These are phyloP conservation scores for Aurelia sp. DNA, from an alignment of 30 jellyfish, hydroid and myxozoan genomes.

Conservation along the genomic window DNA sequence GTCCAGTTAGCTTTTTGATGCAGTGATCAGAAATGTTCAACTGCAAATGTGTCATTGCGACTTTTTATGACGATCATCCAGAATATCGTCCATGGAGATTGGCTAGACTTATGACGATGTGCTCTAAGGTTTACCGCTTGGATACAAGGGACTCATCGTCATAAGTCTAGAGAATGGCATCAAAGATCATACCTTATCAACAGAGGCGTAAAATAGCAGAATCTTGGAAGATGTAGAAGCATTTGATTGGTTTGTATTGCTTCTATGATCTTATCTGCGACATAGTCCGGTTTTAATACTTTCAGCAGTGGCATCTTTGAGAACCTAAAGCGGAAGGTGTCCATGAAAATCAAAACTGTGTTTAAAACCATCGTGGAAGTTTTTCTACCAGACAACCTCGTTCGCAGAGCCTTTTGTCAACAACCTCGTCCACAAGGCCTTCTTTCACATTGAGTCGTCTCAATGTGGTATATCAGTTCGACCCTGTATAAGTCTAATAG, in stretches of 20 bases:
- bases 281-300: conserved; percentile 88
- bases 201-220: conserved; percentile 57
- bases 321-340: conserved; percentile 19
- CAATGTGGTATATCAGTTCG: no score
- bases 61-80: neutral
- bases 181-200: conserved; percentile 33
- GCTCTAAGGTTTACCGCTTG: no score
- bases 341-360: no score
- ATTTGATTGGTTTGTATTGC: conserved; percentile 83
- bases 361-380: no score
- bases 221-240: conserved; percentile 76
- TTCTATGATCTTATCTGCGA: conserved; percentile 78
- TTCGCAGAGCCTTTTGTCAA: no score
- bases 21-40: neutral
- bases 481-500: no score
- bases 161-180: neutral
- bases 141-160: no score
- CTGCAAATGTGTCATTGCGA: neutral
- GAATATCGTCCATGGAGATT: no score
- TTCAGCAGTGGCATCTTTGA: conserved; percentile 63
- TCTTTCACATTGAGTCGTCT: no score
- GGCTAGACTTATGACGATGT: no score
- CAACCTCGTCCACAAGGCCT: no score
- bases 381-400: no score
- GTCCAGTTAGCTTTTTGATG: neutral